Evolutionary conservation across 2,888 invertebrate species (phyloP).

Genomic region (Rhamnusium bicolor): DNA sequence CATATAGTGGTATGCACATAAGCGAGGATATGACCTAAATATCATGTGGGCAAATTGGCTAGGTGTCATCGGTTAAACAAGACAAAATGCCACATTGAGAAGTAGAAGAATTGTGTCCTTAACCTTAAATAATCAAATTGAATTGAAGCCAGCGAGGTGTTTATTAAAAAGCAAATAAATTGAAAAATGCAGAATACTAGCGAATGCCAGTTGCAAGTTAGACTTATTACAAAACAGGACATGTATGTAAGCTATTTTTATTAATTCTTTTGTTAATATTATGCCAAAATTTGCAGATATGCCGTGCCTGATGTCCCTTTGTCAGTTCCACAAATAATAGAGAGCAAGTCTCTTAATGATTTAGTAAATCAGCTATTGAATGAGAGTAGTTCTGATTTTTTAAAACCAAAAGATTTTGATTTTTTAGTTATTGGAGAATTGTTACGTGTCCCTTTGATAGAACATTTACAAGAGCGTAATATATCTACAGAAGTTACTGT

Average conservation of each 20-base stretch:
- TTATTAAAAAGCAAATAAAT: background rate
- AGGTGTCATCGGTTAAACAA: no score
- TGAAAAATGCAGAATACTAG: constrained; percentile 57
- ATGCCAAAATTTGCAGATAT: constrained; percentile 75
- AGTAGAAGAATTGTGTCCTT: no score
- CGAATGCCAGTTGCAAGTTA: constrained; percentile 82
- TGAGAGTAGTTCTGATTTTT: constrained; percentile 72
- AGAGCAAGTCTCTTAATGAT: constrained; percentile 81
- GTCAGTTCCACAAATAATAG: constrained; percentile 84
- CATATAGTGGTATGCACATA: no score
- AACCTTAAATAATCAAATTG: background rate
- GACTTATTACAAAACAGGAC: constrained; percentile 86
- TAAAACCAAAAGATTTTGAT: constrained; percentile 82
- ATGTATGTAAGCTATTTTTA: constrained; percentile 75
- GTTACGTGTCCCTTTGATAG: constrained; percentile 79
- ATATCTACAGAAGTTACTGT: constrained; percentile 88
- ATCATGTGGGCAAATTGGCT: no score
- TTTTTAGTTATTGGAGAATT: constrained; percentile 91
- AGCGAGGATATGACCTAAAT: no score
- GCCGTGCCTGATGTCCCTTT: constrained; percentile 90
- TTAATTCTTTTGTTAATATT: constrained; percentile 8
- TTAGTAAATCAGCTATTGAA: constrained; percentile 85
- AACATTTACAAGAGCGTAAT: constrained; percentile 84
- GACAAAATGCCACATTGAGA: no score
- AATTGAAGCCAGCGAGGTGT: background rate